A percentile compares a stretch with the other conserved stretches of the same genome.
Conservation (phyloP, 2,113 vertebrate genomes). For the Actinemys pallida region DNA sequence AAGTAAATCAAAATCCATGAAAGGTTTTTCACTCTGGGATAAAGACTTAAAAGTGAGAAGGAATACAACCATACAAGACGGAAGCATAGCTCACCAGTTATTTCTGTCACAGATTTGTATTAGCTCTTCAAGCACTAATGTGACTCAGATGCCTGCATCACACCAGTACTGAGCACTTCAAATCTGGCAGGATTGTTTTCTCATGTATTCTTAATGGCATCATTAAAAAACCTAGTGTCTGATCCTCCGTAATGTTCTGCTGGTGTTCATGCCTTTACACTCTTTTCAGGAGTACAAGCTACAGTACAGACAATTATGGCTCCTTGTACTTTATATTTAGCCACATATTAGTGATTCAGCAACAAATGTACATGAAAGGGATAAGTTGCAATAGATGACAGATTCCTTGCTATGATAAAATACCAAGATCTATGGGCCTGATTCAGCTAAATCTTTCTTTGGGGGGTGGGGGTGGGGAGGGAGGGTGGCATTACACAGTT, state of each 20-base stretch:
- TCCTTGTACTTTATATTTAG: constrained; percentile 48
- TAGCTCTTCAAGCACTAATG: background rate
- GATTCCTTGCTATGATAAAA: background rate
- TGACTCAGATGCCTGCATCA: background rate
- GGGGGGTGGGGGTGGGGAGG: no score
- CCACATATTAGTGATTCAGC: constrained; percentile 50
- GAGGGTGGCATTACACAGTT: background rate
- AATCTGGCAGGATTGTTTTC: background rate
- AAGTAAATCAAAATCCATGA: constrained; percentile 3
- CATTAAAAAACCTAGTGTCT: background rate
- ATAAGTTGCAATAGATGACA: constrained; percentile 23
- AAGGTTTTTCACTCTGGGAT: background rate
- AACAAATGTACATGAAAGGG: constrained; percentile 20
- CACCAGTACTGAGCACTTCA: background rate
- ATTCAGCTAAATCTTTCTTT: background rate
- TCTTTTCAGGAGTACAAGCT: background rate
- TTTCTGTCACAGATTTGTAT: background rate
- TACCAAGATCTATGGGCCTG: background rate
- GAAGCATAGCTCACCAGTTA: background rate
- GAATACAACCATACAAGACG: background rate
- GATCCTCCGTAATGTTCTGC: background rate
- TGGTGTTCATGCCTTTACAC: constrained; percentile 5
- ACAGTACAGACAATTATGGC: background rate
- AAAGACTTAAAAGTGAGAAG: background rate
- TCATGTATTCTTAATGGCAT: background rate